A percentile compares a stretch with the other conserved stretches of the same genome.
These are phyloP conservation scores for Tineola bisselliella DNA, from an alignment of 2,888 invertebrate species.

Conservation along the genomic window DNA sequence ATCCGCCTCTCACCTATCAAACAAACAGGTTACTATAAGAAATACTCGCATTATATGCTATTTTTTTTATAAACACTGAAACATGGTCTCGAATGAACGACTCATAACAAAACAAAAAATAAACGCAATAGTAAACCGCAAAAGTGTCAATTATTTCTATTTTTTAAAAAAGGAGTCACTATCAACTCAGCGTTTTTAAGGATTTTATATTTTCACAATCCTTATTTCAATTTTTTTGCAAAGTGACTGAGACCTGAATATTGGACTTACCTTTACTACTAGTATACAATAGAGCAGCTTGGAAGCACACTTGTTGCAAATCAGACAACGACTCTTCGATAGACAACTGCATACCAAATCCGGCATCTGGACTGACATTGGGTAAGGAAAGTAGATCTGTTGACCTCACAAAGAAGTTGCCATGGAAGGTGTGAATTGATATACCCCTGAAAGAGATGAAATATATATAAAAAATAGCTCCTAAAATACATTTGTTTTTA, in stretches of 20 bases:
- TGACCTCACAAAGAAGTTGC: constrained; percentile 98
- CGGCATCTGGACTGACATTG: constrained; percentile 97
- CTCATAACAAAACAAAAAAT: no score
- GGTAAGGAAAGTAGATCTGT: constrained; percentile 95
- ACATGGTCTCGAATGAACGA: no score
- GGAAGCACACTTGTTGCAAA: constrained; percentile 91
- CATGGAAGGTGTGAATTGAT: constrained; percentile 97
- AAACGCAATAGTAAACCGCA: no score
- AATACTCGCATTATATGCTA: no score
- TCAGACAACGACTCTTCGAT: constrained; percentile 93
- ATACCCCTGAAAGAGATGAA: constrained; percentile 71
- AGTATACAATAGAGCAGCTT: constrained; percentile 96
- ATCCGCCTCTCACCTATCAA: constrained; percentile 88
- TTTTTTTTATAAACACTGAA: no score
- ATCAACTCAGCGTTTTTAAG: no score
- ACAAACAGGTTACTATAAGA: neutral
- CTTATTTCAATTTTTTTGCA: no score
- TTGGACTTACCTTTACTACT: constrained; percentile 65
- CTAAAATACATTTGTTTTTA: no score
- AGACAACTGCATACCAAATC: constrained; percentile 96
- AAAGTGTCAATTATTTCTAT: no score
- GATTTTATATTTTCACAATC: no score
- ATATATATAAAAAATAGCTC: neutral
- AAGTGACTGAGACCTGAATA: no score
- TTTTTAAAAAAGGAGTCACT: no score